Conservation (phyloP, 2,113 vertebrate species). For the Python bivittatus region DNA sequence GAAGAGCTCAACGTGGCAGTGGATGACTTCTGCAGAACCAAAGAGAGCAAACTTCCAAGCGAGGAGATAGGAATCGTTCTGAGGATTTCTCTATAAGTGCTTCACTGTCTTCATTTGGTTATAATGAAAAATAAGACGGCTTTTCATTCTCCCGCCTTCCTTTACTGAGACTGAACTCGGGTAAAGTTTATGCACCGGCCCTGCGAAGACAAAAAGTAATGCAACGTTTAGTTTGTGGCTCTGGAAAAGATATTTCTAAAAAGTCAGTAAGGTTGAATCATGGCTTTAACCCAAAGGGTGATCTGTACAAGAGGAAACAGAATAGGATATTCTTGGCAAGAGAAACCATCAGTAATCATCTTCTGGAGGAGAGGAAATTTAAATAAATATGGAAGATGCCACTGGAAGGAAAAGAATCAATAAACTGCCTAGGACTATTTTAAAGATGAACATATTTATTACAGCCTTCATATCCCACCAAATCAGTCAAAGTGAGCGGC, state of each 20-base stretch:
- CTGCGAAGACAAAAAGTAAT: slow-evolving; percentile 67
- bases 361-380: neutral
- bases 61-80: slow-evolving; percentile 43
- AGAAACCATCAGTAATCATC: neutral
- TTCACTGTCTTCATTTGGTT: slow-evolving; percentile 47
- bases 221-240: slow-evolving; percentile 45
- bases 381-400: neutral
- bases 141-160: slow-evolving; percentile 31
- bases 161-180: slow-evolving; percentile 80
- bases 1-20: slow-evolving; percentile 31
- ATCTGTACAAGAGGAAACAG: neutral
- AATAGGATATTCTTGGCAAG: neutral
- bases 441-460: neutral
- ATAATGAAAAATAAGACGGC: slow-evolving; percentile 42
- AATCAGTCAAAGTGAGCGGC: neutral
- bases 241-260: neutral
- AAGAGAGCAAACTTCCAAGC: slow-evolving; percentile 45
- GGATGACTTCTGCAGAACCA: slow-evolving; percentile 28
- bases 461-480: neutral
- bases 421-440: neutral
- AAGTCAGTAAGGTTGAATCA: neutral
- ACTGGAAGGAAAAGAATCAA: neutral
- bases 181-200: slow-evolving; percentile 93
- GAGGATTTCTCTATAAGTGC: slow-evolving; percentile 46
- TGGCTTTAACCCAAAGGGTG: neutral